A percentile compares a stretch with the other conserved stretches of the same genome.
Evolutionary conservation across 2,113 vertebrate genomes (phyloP).

Genomic region (Mirza zaza): DNA sequence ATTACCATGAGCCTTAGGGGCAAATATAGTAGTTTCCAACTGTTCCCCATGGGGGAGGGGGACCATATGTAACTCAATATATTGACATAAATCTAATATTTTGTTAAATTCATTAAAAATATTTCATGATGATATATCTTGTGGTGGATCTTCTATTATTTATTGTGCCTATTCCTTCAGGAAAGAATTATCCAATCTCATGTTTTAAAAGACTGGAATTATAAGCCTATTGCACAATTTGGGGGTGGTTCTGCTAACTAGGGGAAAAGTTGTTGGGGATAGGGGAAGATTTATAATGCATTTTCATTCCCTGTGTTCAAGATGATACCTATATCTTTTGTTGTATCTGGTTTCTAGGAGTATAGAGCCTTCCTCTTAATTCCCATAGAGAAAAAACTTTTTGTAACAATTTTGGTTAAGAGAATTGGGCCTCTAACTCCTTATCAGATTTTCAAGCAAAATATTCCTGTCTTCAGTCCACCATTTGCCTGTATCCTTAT

Average conservation of each 20-base stretch:
- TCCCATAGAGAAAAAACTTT: neutral
- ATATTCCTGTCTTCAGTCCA: neutral
- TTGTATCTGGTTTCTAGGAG: neutral
- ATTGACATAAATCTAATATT: neutral
- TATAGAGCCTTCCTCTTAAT: neutral
- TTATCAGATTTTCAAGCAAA: neutral
- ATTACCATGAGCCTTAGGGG: neutral
- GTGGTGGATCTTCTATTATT: neutral
- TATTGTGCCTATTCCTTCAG: neutral
- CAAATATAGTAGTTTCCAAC: neutral
- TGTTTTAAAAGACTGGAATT: neutral
- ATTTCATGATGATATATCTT: conserved; percentile 5
- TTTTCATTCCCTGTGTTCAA: neutral
- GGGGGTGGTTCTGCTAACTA: neutral
- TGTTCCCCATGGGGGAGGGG: neutral
- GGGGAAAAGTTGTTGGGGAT: neutral
- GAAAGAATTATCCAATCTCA: neutral
- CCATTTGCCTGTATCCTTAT: neutral
- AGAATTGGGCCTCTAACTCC: neutral
- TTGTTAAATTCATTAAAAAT: neutral
- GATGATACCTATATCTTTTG: neutral
- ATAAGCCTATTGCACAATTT: neutral
- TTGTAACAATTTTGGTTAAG: neutral
- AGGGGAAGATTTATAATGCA: neutral
- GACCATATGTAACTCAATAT: neutral